Evolutionary conservation across 2,888 invertebrate species (phyloP), one percentile per base, ranked within the genome.

Genomic region (Eumacrocentrus americanus): DNA sequence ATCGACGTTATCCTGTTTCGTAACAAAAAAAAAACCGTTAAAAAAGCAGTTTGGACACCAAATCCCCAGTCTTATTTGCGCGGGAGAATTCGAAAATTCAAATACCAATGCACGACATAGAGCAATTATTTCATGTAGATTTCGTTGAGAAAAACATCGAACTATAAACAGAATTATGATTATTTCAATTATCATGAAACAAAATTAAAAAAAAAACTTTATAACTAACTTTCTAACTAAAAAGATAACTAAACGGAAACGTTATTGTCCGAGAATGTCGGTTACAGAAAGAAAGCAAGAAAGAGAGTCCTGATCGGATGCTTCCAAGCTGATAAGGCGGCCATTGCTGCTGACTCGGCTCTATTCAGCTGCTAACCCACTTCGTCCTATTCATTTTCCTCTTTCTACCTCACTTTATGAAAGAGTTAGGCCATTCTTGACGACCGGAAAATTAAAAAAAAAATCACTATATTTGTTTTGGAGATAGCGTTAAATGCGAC

Each of bases 1-100:
- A 97, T 89, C 83, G 90, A 93, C 60, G 97, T 97, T 79, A 98
- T 94, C 83, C 97, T 97, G 84, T 70, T 60, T 70, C 69, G 22
- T 3, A 35, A 35, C 23, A 25, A 48, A 59, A 35, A 44, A 38
- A 42, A 63, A 35, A 48, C 18, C n/a, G n/a, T n/a, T n/a, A n/a
- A n/a, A n/a, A n/a, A n/a, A n/a, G n/a, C n/a, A n/a, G n/a, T n/a
- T n/a, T n/a, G n/a, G n/a, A n/a, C n/a, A n/a, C n/a, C n/a, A n/a
- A n/a, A n/a, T n/a, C n/a, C n/a, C n/a, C n/a, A n/a, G n/a, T n/a
- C n/a, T n/a, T n/a, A n/a, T n/a, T n/a, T n/a, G n/a, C n/a, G n/a
- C n/a, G n/a, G n/a, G n/a, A n/a, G n/a, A n/a, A n/a, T n/a, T n/a
- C n/a, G n/a, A n/a, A n/a, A n/a, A n/a, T n/a, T n/a, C n/a, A n/a